A percentile compares a stretch with the other conserved stretches of the same genome.
phyloP scores from a whole-genome alignment of 2,797 vertebrate genomes.

The Pagetopsis macropterus region DNA sequence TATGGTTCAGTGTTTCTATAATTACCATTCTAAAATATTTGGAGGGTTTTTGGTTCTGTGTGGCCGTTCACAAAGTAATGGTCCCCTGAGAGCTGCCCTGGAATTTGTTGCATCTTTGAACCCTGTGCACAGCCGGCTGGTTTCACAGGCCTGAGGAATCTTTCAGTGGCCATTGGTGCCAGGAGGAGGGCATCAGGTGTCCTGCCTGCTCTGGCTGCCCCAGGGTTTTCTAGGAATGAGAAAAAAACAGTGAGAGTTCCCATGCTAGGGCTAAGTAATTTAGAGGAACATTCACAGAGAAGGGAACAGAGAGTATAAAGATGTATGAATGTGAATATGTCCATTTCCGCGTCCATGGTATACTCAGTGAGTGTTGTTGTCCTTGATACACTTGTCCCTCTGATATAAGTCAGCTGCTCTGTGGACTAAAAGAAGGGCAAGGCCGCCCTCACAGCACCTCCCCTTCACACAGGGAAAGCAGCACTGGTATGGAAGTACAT shows the following conservation, averaged over 20 bases:
- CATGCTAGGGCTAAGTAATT: conserved; percentile 1
- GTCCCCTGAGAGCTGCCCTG: conserved; percentile 78
- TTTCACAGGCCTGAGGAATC: conserved; percentile 83
- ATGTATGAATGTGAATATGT: background rate
- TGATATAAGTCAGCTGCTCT: conserved; percentile 68
- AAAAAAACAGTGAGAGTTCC: conserved; percentile 35
- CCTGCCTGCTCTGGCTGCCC: conserved; percentile 51
- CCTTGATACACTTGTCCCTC: conserved; percentile 63
- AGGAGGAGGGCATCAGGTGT: conserved; percentile 80
- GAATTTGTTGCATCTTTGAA: conserved; percentile 82
- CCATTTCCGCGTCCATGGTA: conserved; percentile 1
- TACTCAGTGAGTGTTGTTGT: conserved; percentile 40
- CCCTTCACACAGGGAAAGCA: conserved; percentile 47
- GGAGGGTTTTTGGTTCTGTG: conserved; percentile 64
- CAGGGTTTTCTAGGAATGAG: conserved; percentile 62
- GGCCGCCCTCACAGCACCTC: conserved; percentile 69
- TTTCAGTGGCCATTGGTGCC: conserved; percentile 79
- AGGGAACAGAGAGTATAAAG: background rate
- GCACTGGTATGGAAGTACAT: background rate
- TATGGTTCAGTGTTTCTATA: conserved; percentile 48
- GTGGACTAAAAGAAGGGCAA: conserved; percentile 51
- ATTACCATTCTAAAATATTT: conserved; percentile 63
- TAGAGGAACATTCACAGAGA: background rate
- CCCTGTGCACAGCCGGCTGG: conserved; percentile 70
- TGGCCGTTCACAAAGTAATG: conserved; percentile 71